Conservation (phyloP, 2,888 invertebrate genomes). For the Tanypteryx hageni region DNA sequence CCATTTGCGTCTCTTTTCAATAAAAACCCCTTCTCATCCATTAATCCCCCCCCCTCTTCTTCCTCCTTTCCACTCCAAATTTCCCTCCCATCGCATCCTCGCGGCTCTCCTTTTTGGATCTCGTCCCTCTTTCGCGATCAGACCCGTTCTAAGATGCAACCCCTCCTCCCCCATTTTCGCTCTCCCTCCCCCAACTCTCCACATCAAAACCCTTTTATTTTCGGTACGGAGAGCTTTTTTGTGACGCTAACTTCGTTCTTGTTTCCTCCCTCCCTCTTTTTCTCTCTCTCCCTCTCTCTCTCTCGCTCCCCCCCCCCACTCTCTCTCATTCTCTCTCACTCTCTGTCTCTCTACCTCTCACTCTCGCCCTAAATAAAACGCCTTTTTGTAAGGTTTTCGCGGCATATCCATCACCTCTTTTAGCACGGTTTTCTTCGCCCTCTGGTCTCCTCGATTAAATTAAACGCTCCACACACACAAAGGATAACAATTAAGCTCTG, state of each 20-base stretch:
- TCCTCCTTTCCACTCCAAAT: not conserved
- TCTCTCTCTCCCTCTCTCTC: not conserved
- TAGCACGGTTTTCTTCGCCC: not conserved
- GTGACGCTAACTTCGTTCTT: constrained; percentile 6
- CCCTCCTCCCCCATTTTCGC: no score
- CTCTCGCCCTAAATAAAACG: constrained; percentile 18
- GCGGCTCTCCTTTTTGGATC: not conserved
- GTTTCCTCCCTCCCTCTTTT: not conserved
- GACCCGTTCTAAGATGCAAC: not conserved
- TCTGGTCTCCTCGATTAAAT: not conserved
- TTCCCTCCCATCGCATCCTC: not conserved
- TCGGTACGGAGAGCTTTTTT: not conserved
- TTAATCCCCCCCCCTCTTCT: not conserved
- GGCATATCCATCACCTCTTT: constrained; percentile 29
- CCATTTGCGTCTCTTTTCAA: constrained; percentile 59
- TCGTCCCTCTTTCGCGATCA: not conserved
- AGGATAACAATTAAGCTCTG: not conserved
- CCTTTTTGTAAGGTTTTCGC: constrained; percentile 2
- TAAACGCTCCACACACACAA: not conserved
- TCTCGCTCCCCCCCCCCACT: not conserved
- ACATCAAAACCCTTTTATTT: no score
- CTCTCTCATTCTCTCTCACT: not conserved
- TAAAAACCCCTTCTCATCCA: constrained; percentile 15
- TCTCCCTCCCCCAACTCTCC: no score
- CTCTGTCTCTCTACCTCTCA: not conserved